These are phyloP conservation scores for Rhynchotus rufescens DNA, from an alignment of 2,797 vertebrate species.

Conservation along the genomic window DNA sequence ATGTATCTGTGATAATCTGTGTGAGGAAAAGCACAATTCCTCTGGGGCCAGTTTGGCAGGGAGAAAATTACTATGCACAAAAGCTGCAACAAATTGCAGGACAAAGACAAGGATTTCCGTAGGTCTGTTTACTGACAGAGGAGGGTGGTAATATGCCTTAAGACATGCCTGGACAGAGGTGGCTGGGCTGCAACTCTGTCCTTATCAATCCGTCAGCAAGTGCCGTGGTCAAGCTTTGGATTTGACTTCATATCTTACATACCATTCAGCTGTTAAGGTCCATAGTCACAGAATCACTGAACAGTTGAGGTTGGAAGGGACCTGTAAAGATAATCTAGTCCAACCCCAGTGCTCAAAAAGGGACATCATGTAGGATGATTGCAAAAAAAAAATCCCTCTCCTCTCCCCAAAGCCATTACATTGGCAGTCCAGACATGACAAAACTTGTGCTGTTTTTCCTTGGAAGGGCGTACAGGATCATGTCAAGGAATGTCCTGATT, in stretches of 20 bases:
- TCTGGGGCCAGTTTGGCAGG: background rate
- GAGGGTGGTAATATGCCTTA: background rate
- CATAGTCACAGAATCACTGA: too few species aligned
- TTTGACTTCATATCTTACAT: background rate
- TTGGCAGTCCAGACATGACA: background rate
- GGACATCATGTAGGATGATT: too few species aligned
- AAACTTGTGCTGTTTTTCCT: background rate
- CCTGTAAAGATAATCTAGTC: too few species aligned
- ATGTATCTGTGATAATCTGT: too few species aligned
- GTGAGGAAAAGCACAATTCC: background rate
- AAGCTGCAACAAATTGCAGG: too few species aligned
- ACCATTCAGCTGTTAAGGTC: background rate
- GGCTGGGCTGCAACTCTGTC: background rate
- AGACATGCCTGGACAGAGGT: background rate
- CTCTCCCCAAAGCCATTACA: background rate
- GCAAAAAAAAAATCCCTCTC: background rate
- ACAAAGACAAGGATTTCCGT: background rate
- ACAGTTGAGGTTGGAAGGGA: too few species aligned
- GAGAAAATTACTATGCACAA: background rate
- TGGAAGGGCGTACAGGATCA: background rate
- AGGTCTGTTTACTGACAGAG: background rate
- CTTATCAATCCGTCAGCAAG: background rate
- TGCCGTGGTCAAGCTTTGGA: background rate
- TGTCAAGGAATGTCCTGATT: background rate
- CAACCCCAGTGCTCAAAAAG: too few species aligned